A percentile compares a stretch with the other conserved stretches of the same genome.
These are phyloP conservation scores for Pilophorus perplexus DNA, from an alignment of 2,888 invertebrate species.

Conservation along the genomic window DNA sequence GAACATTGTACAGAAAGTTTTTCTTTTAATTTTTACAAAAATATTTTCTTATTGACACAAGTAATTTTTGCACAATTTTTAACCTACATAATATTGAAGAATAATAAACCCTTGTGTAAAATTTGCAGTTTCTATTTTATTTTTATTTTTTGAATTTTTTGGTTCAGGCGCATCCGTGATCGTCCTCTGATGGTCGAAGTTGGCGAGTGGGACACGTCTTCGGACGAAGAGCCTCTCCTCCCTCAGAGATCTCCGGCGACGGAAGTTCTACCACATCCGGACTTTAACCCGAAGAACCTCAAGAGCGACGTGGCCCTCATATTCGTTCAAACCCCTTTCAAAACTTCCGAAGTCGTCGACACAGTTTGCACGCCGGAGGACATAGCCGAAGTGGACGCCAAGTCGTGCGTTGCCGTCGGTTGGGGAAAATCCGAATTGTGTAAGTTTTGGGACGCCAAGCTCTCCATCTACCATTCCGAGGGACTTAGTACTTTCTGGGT, in stretches of 20 bases:
- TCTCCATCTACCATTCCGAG: no score
- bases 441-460: no score
- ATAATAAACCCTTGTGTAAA: no score
- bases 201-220: constrained; percentile 71
- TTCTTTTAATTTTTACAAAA: no score
- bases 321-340: constrained; percentile 58
- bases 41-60: no score
- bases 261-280: constrained; percentile 63
- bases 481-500: no score
- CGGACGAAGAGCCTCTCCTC: constrained; percentile 63
- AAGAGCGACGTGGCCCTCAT: constrained; percentile 80
- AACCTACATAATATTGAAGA: no score
- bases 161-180: not conserved
- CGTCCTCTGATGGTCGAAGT: constrained; percentile 57
- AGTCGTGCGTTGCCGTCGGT: constrained; percentile 40
- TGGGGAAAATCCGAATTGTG: constrained; percentile 45
- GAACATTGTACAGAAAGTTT: no score
- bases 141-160: no score
- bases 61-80: no score
- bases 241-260: constrained; percentile 62
- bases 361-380: constrained; percentile 30
- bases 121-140: no score
- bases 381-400: constrained; percentile 49
- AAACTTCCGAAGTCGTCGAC: constrained; percentile 22
- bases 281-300: constrained; percentile 68